Evolutionary conservation across 92 coral and sea anemone species (phyloP).

Genomic region (Siderastrea radians): DNA sequence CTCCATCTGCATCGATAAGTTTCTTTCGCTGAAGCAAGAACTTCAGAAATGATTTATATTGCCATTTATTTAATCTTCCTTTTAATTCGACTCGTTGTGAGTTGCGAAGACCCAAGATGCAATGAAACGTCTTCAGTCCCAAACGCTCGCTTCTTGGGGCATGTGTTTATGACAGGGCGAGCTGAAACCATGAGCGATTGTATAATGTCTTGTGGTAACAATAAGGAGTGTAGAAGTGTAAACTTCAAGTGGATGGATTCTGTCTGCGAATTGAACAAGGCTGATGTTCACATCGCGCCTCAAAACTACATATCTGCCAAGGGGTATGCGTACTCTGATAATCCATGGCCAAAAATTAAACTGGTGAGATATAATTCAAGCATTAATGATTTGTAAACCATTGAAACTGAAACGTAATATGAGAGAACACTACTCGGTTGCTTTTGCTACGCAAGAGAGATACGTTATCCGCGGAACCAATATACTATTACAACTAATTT

Average conservation of each 20-base stretch:
- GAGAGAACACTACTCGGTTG: too few species aligned
- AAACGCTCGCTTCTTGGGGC: background rate
- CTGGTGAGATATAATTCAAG: background rate
- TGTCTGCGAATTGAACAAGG: constrained; percentile 14
- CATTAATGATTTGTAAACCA: too few species aligned
- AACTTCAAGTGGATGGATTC: background rate
- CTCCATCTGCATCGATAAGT: too few species aligned
- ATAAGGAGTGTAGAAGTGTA: background rate
- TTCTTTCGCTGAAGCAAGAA: background rate
- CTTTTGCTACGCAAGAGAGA: too few species aligned
- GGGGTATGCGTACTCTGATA: constrained; percentile 3
- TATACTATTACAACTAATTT: too few species aligned
- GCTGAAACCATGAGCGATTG: background rate
- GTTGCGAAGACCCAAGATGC: background rate
- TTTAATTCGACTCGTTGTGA: background rate
- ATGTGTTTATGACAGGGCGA: background rate
- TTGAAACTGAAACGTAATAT: too few species aligned
- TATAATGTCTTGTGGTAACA: background rate
- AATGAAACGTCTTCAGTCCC: constrained; percentile 14
- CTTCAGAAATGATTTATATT: background rate
- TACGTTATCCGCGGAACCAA: too few species aligned
- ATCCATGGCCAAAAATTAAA: constrained; percentile 18
- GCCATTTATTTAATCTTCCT: background rate
- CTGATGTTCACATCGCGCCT: constrained; percentile 15
- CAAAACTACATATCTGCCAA: background rate